phyloP scores from a whole-genome alignment of 2,113 vertebrate genomes.

The Sigmodon hispidus region DNA sequence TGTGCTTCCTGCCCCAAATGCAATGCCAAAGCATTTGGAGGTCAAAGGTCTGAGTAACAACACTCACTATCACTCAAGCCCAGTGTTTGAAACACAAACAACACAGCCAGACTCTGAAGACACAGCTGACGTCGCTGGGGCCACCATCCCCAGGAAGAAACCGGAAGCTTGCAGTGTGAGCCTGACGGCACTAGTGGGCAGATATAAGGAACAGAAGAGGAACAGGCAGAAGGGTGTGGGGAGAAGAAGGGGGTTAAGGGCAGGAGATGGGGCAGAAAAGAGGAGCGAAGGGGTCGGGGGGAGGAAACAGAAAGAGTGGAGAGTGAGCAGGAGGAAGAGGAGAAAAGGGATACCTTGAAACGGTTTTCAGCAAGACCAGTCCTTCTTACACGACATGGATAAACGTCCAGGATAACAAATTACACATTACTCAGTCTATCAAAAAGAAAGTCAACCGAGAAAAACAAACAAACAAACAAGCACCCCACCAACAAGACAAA shows the following conservation, averaged over 20 bases:
- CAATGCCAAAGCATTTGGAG: background rate
- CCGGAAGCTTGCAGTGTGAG: background rate
- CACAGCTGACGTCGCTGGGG: rapidly evolving
- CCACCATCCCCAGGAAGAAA: background rate
- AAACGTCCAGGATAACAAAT: background rate
- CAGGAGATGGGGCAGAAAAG: background rate
- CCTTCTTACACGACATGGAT: background rate
- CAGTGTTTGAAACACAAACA: background rate
- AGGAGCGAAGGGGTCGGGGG: too few species aligned
- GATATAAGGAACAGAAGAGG: too few species aligned
- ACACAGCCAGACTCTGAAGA: background rate
- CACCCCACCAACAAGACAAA: background rate
- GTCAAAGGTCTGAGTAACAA: background rate
- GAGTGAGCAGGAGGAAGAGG: too few species aligned
- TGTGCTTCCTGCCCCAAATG: background rate
- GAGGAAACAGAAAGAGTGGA: too few species aligned
- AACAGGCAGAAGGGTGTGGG: background rate
- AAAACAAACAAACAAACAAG: background rate
- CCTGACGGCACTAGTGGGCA: too few species aligned
- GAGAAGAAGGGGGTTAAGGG: background rate
- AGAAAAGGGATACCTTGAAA: background rate
- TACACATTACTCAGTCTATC: background rate
- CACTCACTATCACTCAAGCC: background rate
- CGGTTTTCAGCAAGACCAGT: background rate
- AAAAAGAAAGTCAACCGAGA: too few species aligned